Evolutionary conservation across 2,888 invertebrate genomes (phyloP), one percentile per base, ranked within the genome.

Genomic region (Xylophagus ater): DNA sequence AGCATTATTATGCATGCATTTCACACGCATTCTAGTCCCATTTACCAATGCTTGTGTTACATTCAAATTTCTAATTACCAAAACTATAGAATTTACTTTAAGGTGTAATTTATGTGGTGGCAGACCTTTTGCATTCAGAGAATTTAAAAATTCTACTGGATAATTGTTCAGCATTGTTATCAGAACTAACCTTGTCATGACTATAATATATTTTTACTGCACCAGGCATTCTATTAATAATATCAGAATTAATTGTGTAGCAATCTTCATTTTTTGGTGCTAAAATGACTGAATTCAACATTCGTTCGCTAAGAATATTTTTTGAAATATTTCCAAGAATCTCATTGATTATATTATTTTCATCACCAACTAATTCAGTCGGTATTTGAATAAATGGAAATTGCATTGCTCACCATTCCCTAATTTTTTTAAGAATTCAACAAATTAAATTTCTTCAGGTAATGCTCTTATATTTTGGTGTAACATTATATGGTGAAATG

Each of bases 51-150:
- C 25, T 15, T 42, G 15, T n/a, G 20, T 4, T 28, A 33, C 28
- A 28, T 34, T 42, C 21, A 42, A 42, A 37, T 42, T 39, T 10
- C 42, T 20, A 34, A 39, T 38, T 4, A 35, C 10, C 12, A 39
- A 9, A 21, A 39, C 35, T 15, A 42, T 39, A 20, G 23, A 39
- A 32, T 39, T 34, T 5, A 34, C 34, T 35, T 42, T 42, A 13
- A 40, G 34, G 15, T 10, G 18, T 19, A 42, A 42, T 34, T 31
- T 42, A 28, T 39, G 39, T 13, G 42, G 42, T 28, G 42, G 34
- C 20, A 42, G 12, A 4, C 42, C 42, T 21, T 30, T 38, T 8
- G 39, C 38, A 34, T 6, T 34, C 21, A 42, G 23, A 17, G 42
- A 42, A 29, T 42, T 42, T 23, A 42, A 42, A 29, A 40, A 34